These are phyloP conservation scores for Salminus brasiliensis DNA, from an alignment of 2,113 vertebrate species.

Conservation along the genomic window DNA sequence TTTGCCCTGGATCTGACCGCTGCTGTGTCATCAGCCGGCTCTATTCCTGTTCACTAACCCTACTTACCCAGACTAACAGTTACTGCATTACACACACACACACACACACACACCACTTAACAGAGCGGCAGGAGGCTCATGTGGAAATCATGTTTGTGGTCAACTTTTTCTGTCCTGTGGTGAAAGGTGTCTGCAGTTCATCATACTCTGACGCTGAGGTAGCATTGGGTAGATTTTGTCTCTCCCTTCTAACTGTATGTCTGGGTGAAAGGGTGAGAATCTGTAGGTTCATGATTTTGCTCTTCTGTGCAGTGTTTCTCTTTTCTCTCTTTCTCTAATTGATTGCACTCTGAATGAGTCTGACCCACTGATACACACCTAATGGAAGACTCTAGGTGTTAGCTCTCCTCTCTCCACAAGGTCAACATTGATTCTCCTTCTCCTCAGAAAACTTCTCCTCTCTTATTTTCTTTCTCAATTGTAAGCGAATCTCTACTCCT, in stretches of 20 bases:
- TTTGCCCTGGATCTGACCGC: background rate
- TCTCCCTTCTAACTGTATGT: background rate
- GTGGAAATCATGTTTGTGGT: slow-evolving; percentile 7
- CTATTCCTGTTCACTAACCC: slow-evolving; percentile 69
- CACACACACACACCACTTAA: slow-evolving; percentile 37
- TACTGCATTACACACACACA: background rate
- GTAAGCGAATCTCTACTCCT: background rate
- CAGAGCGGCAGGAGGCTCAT: background rate
- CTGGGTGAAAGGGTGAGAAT: background rate
- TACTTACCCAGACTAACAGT: slow-evolving; percentile 62
- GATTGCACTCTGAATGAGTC: slow-evolving; percentile 52
- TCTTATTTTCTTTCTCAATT: slow-evolving; percentile 37
- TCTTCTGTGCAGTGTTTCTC: background rate
- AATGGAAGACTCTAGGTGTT: slow-evolving; percentile 35
- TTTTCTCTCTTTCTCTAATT: background rate
- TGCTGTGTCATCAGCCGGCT: slow-evolving; percentile 8
- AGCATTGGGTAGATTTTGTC: background rate
- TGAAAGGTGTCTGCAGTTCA: background rate
- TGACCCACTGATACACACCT: slow-evolving; percentile 39
- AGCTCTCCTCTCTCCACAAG: slow-evolving; percentile 58
- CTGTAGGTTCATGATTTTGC: background rate
- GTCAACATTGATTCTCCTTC: slow-evolving; percentile 49
- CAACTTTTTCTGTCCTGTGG: background rate
- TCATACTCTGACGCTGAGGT: background rate
- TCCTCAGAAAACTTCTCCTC: background rate